Conservation (phyloP, 2,797 vertebrate genomes). For the Apogon talboti region DNA sequence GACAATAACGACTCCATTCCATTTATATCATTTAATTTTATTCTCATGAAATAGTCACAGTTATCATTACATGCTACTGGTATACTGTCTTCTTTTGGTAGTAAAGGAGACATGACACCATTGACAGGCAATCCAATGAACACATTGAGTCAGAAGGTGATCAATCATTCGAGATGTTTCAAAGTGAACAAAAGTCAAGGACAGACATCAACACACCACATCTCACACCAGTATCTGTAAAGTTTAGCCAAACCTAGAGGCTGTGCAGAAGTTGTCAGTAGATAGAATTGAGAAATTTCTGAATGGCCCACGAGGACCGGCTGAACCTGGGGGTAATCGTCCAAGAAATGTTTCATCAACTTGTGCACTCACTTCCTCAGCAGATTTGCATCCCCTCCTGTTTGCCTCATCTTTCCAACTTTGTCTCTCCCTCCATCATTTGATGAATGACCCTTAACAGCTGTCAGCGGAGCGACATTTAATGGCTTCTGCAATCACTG, state of each 20-base stretch:
- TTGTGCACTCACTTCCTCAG: conserved; percentile 61
- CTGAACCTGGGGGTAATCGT: conserved; percentile 78
- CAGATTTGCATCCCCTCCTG: conserved; percentile 76
- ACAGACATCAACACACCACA: no score
- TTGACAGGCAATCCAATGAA: no score
- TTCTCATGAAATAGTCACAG: no score
- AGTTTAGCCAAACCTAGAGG: conserved; percentile 14
- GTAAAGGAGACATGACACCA: no score
- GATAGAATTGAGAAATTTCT: conserved; percentile 42
- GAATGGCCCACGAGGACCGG: conserved; percentile 34
- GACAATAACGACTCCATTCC: no score
- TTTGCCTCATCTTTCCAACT: conserved; percentile 71
- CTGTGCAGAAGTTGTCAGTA: conserved; percentile 25
- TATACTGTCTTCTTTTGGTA: no score
- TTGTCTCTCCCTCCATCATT: conserved; percentile 62
- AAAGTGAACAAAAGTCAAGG: no score
- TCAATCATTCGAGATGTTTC: no score
- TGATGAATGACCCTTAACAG: conserved; percentile 77
- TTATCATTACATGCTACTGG: no score
- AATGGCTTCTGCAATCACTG: conserved; percentile 72
- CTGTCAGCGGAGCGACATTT: conserved; percentile 72
- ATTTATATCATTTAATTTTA: no score
- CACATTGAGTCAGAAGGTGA: no score
- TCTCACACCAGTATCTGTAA: not conserved
- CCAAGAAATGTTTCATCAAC: conserved; percentile 80